Evolutionary conservation across 2,113 vertebrate genomes (phyloP).

Genomic region (Apus apus): DNA sequence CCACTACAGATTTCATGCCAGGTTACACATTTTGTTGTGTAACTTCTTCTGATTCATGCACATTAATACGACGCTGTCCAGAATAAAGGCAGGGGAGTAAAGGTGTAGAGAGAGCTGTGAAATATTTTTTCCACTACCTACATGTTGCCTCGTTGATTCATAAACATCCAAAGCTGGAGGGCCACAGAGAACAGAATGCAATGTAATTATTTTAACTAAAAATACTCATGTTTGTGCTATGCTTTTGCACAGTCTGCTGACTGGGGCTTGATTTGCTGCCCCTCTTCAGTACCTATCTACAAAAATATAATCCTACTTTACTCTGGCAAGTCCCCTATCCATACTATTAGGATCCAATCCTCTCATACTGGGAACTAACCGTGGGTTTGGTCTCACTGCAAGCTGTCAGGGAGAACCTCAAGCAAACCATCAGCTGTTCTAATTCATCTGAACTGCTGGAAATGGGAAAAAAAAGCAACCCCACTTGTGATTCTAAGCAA

Average conservation of each 20-base stretch:
- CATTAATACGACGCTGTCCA: background rate
- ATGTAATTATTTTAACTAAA: background rate
- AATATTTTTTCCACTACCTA: background rate
- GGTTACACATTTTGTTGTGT: background rate
- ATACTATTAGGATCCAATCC: accelerated
- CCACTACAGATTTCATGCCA: background rate
- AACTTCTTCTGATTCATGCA: background rate
- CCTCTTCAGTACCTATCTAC: background rate
- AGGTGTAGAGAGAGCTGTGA: background rate
- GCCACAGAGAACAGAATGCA: background rate
- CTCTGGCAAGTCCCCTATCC: background rate
- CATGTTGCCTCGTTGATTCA: background rate
- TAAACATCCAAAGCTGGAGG: background rate
- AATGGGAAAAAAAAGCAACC: background rate
- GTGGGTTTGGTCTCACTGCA: background rate
- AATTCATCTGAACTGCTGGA: background rate
- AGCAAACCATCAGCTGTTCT: background rate
- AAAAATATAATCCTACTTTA: background rate
- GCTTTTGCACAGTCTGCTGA: background rate
- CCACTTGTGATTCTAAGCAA: background rate
- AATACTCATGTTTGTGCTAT: too few relatives aligned
- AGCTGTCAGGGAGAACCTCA: background rate
- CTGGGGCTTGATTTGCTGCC: background rate
- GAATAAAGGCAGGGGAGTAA: background rate
- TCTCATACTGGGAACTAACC: background rate